Evolutionary conservation across 1,140 invertebrate genomes (phyloP).

Genomic region (Drosophila sturtevanti): DNA sequence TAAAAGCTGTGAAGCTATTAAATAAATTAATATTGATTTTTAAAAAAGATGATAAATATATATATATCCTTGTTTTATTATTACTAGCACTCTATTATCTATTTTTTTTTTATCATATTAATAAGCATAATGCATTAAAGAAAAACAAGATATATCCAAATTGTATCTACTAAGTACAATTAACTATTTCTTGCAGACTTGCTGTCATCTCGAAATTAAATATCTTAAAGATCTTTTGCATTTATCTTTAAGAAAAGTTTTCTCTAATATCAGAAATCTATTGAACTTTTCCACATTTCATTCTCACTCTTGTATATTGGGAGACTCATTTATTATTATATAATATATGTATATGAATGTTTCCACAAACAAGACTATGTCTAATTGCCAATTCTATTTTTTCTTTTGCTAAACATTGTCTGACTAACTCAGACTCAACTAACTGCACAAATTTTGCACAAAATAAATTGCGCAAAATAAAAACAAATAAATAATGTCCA

Average conservation of each 20-base stretch:
- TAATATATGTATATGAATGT: background rate
- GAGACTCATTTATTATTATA: background rate
- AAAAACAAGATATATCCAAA: too few relatives aligned
- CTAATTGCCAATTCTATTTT: conserved; percentile 36
- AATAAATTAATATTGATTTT: background rate
- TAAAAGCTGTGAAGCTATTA: conserved; percentile 2
- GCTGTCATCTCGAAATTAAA: too few relatives aligned
- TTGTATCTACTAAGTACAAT: too few relatives aligned
- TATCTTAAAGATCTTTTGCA: too few relatives aligned
- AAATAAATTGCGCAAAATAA: conserved; percentile 46
- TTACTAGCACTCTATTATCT: too few relatives aligned
- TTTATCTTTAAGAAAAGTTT: too few relatives aligned
- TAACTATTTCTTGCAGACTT: too few relatives aligned
- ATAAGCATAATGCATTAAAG: too few relatives aligned
- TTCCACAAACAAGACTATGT: background rate
- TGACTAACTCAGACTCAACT: conserved; percentile 16
- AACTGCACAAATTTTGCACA: conserved; percentile 37
- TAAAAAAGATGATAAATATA: too few relatives aligned
- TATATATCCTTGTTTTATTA: too few relatives aligned
- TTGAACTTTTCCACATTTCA: background rate
- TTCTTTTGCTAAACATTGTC: background rate
- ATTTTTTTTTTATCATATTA: too few relatives aligned
- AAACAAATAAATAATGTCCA: conserved; percentile 53
- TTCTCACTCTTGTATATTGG: background rate
- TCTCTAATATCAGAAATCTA: too few relatives aligned